phyloP scores from a whole-genome alignment of 1,140 invertebrate genomes.

The Euwallacea fornicatus region DNA sequence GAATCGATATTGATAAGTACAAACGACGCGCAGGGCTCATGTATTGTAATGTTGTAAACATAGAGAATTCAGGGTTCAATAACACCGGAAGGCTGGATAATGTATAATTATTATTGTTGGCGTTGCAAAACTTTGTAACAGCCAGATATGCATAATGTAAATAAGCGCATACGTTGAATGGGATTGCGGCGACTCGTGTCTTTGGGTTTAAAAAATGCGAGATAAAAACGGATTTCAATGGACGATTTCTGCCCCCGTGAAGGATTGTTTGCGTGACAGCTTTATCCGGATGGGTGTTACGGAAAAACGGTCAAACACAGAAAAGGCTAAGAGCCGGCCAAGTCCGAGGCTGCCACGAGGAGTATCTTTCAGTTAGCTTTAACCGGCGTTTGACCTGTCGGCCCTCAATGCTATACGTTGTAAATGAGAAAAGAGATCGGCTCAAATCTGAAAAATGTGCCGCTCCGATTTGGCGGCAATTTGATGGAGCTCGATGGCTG shows the following conservation, averaged over 20 bases:
- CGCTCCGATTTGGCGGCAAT: too few species aligned
- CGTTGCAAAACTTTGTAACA: constrained; percentile 24
- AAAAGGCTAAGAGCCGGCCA: too few species aligned
- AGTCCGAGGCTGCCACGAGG: too few species aligned
- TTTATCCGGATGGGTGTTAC: too few species aligned
- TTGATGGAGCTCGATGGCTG: too few species aligned
- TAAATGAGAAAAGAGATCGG: too few species aligned
- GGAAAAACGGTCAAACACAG: too few species aligned
- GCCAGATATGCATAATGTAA: constrained; percentile 26
- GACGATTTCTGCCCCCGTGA: background rate
- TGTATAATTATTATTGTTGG: constrained; percentile 33
- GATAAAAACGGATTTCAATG: background rate
- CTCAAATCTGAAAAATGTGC: too few species aligned
- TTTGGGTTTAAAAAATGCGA: background rate
- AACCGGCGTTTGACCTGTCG: too few species aligned
- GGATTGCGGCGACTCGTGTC: background rate
- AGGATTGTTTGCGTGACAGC: background rate
- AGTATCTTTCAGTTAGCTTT: too few species aligned
- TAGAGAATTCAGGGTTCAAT: constrained; percentile 20
- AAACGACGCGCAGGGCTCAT: too few species aligned
- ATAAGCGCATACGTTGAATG: constrained; percentile 9
- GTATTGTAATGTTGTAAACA: background rate
- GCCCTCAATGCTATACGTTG: too few species aligned
- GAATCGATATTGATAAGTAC: background rate
- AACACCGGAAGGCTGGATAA: constrained; percentile 33